Evolutionary conservation across 1,140 invertebrate species (phyloP), one percentile per base, ranked within the genome.

Genomic region (Sitophilus oryzae): DNA sequence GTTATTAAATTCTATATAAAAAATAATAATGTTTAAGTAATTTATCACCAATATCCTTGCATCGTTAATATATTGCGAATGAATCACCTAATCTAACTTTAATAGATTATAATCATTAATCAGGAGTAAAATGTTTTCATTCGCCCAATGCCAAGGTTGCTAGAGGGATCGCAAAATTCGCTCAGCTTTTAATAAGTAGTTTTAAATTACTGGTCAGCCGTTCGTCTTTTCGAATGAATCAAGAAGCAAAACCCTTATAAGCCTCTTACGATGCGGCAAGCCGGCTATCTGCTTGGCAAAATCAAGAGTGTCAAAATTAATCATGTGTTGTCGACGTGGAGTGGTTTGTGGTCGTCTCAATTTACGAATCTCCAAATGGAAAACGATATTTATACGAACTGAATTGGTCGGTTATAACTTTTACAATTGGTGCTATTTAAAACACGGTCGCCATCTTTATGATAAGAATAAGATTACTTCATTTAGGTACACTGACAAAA

Each of bases 371-470:
- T 55, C 57, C 54, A 49, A 57, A 60, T 52, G 40, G 55, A 63
- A 60, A 63, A 50, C 55, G 56, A 63, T 63, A 61, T 61, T 61
- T 60, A 63, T 63, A 47, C 40, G 58, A n/a, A n/a, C n/a, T n/a
- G n/a, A n/a, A n/a, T n/a, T n/a, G n/a, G n/a, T n/a, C n/a, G n/a
- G n/a, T n/a, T n/a, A n/a, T n/a, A n/a, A n/a, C n/a, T n/a, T n/a
- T n/a, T n/a, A n/a, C n/a, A n/a, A n/a, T n/a, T n/a, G n/a, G n/a
- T n/a, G n/a, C n/a, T n/a, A n/a, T n/a, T n/a, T n/a, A n/a, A n/a
- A n/a, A n/a, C n/a, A n/a, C n/a, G n/a, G n/a, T n/a, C n/a, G n/a
- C n/a, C n/a, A n/a, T n/a, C n/a, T n/a, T n/a, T n/a, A n/a, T n/a
- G n/a, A n/a, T n/a, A n/a, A n/a, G n/a, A n/a, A n/a, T n/a, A n/a